phyloP scores from a whole-genome alignment of 2,888 invertebrate genomes.

The Tuberolachnus salignus region DNA sequence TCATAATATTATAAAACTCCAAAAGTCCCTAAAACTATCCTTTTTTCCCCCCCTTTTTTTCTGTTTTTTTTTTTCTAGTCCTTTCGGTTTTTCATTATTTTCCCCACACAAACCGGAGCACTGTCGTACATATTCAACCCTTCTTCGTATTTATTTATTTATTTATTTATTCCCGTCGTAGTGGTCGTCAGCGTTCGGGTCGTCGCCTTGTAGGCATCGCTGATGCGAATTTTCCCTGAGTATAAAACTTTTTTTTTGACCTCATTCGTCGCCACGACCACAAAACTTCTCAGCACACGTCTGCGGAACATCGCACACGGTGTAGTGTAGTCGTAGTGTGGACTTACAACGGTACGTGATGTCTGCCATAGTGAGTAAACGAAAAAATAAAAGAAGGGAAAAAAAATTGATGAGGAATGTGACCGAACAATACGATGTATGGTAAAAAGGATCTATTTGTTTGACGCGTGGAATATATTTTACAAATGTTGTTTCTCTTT shows the following conservation, averaged over 20 bases:
- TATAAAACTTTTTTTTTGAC: slow-evolving; percentile 43
- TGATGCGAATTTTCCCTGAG: not conserved
- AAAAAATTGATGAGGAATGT: slow-evolving; percentile 2
- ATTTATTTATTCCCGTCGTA: slow-evolving; percentile 6
- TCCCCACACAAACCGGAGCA: not conserved
- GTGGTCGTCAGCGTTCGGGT: not conserved
- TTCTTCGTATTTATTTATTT: slow-evolving; percentile 29
- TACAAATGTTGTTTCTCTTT: not conserved
- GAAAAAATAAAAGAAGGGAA: no score
- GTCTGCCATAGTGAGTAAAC: not conserved
- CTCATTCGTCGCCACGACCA: not conserved
- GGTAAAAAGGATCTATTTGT: slow-evolving; percentile 39
- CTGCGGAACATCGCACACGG: no score
- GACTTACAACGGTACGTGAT: slow-evolving; percentile 8
- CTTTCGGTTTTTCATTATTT: slow-evolving; percentile 45
- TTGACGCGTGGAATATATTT: not conserved
- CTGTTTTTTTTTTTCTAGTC: slow-evolving; percentile 7
- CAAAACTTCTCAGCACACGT: slow-evolving; percentile 25
- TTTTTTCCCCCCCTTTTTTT: not conserved
- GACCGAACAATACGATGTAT: not conserved
- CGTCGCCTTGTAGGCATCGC: not conserved
- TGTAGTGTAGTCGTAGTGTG: no score
- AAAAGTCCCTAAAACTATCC: slow-evolving; percentile 42
- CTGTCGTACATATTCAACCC: not conserved
- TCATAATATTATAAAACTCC: slow-evolving; percentile 53